Conservation (phyloP, 2,113 vertebrate species). For the Myocastor coypus region DNA sequence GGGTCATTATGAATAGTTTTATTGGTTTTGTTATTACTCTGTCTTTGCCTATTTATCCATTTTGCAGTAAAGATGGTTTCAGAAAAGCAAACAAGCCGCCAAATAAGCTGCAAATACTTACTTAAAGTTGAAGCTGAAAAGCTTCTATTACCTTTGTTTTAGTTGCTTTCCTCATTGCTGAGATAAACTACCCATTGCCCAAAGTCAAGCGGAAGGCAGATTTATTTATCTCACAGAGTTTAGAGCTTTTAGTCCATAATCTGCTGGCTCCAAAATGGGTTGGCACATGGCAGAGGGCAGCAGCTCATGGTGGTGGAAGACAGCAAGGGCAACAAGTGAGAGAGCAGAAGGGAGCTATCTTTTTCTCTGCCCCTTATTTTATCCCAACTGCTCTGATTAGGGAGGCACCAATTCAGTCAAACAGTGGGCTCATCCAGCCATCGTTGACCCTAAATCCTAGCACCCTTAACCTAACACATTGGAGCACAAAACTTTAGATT, state of each 20-base stretch:
- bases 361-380: neutral
- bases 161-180: neutral
- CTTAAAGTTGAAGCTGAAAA: conserved; percentile 20
- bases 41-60: neutral
- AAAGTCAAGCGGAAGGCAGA: neutral
- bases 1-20: neutral
- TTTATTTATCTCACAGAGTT: neutral
- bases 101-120: neutral
- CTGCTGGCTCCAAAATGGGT: neutral
- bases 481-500: neutral
- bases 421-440: neutral
- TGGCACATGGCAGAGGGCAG: neutral
- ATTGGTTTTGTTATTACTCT: neutral
- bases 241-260: neutral
- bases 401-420: no score
- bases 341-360: neutral
- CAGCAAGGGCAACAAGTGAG: neutral
- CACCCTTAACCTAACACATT: neutral
- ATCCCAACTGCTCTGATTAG: neutral
- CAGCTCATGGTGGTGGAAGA: neutral
- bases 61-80: neutral
- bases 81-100: neutral
- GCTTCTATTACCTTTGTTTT: neutral
- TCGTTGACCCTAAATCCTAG: neutral
- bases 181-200: neutral